Conservation (phyloP, 1,140 invertebrate species). For the Plectrocnemia conspersa region DNA sequence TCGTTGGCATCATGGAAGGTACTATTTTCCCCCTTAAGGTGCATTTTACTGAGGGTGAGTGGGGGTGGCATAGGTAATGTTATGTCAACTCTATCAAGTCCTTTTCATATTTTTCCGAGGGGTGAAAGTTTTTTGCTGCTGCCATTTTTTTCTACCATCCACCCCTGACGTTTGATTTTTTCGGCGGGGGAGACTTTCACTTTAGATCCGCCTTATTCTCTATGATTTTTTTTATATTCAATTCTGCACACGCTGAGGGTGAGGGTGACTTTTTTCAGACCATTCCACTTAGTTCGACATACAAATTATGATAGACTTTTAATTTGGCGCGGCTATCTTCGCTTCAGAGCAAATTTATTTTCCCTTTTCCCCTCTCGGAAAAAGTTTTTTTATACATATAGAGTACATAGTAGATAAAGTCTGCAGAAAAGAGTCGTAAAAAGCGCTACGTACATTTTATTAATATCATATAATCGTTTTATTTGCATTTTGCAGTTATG, state of each 20-base stretch:
- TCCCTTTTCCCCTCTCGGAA: slow-evolving; percentile 3
- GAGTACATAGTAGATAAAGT: not conserved
- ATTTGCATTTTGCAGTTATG: not conserved
- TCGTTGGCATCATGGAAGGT: not conserved
- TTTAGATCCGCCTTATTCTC: slow-evolving; percentile 8
- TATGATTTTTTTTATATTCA: slow-evolving; percentile 29
- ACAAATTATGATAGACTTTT: slow-evolving; percentile 37
- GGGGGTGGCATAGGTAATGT: slow-evolving; percentile 24
- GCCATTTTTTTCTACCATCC: slow-evolving; percentile 31
- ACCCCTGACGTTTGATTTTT: slow-evolving; percentile 16
- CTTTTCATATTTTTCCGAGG: slow-evolving; percentile 22
- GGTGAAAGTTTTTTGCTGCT: slow-evolving; percentile 26
- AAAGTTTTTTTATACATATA: not conserved
- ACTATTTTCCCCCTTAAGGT: not conserved
- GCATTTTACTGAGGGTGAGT: slow-evolving; percentile 3
- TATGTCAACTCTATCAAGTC: slow-evolving; percentile 32
- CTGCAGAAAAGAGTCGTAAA: not conserved
- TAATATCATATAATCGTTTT: not conserved
- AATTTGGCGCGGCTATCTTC: slow-evolving; percentile 30
- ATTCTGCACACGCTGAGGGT: slow-evolving; percentile 11
- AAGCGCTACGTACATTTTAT: not conserved
- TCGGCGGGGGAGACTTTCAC: slow-evolving; percentile 15
- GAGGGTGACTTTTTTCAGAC: slow-evolving; percentile 1
- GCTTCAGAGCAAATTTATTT: slow-evolving; percentile 18
- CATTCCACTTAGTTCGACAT: slow-evolving; percentile 30